Percentiles rank a stretch among this genome's conserved stretches.
These are phyloP conservation scores for Lacanobia oleracea DNA, from an alignment of 2,888 invertebrate genomes.

Conservation along the genomic window DNA sequence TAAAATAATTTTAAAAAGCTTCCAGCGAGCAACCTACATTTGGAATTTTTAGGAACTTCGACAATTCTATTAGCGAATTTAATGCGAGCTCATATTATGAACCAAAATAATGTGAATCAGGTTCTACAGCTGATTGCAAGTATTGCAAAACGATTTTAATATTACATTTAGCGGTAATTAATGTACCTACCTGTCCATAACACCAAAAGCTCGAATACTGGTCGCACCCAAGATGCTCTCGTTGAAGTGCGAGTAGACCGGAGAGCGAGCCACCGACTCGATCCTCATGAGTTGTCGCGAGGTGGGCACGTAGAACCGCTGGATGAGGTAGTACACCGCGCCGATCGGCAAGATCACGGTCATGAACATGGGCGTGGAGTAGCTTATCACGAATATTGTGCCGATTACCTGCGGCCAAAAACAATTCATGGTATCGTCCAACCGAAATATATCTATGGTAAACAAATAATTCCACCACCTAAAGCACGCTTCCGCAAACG, in stretches of 20 bases:
- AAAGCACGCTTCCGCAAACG: too few species aligned
- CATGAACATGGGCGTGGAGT: constrained; percentile 95
- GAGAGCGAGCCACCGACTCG: constrained; percentile 98
- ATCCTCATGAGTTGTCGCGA: constrained; percentile 98
- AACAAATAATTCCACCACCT: too few species aligned
- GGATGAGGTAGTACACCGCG: constrained; percentile 95
- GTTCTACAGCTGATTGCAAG: not conserved
- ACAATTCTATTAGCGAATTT: too few species aligned
- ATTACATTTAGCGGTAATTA: too few species aligned
- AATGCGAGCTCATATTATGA: too few species aligned
- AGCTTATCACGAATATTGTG: constrained; percentile 96
- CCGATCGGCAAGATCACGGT: constrained; percentile 95
- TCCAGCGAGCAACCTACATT: too few species aligned
- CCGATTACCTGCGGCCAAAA: constrained; percentile 92
- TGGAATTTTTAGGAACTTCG: too few species aligned
- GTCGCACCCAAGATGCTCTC: constrained; percentile 97
- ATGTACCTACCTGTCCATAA: constrained; percentile 91
- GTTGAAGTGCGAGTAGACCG: constrained; percentile 98
- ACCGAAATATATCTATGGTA: too few species aligned
- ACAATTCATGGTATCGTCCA: not conserved
- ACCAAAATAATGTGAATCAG: not conserved
- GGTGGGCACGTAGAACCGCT: constrained; percentile 98
- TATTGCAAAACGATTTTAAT: too few species aligned
- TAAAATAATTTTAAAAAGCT: too few species aligned
- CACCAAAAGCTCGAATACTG: constrained; percentile 96